Base-by-base conservation (phyloP, 2,888 invertebrate genomes). In the Himalopsyche japonica region DNA sequence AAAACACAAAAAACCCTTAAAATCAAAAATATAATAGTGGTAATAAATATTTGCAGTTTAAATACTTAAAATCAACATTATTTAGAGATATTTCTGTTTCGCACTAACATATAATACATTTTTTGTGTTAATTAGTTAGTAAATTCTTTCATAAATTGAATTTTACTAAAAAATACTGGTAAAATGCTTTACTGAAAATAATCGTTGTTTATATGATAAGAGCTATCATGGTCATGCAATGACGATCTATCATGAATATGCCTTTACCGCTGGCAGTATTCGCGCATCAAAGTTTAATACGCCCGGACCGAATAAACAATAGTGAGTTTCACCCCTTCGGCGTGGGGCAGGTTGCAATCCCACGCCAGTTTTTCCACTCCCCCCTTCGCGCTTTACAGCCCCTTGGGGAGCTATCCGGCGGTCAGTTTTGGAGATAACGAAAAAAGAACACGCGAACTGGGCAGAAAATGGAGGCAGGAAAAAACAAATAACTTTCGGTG, bases 381-480 rank as follows among this genome's bases (percentile, higher is more conserved):
- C 79, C 57, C 64, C 80, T 70, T 49, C 80, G 70, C 80, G 49
- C 47, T 80, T 84, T 86, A 86, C 81, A 70, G 78, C 86, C 85
- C 86, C 86, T 79, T 48, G 34, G 86, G 86, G 86, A 86, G 83
- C 84, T 84, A 86, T 86, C 86, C 79, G 37, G 86, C 84, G 86
- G 86, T 84, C 86, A 86, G 86, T 86, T 86, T 84, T 81, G 83
- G 83, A 85, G 84, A 85, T 84, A 85, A 85, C 85, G 81, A 86
- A 82, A 83, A 83, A 84, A 84, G 80, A 49, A 82, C 83, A 84
- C 84, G 84, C 85, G 82, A 83, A 81, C 82, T 43, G 84, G 70
- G 81, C 57, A 37, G 79, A 80, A 81, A 85, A 83, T 77, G 79
- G 84, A 57, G 81, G 47, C 57, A 32, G 64, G 77, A 81, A 86